Evolutionary conservation across 2,113 vertebrate species (phyloP).

Genomic region (Suncus etruscus): DNA sequence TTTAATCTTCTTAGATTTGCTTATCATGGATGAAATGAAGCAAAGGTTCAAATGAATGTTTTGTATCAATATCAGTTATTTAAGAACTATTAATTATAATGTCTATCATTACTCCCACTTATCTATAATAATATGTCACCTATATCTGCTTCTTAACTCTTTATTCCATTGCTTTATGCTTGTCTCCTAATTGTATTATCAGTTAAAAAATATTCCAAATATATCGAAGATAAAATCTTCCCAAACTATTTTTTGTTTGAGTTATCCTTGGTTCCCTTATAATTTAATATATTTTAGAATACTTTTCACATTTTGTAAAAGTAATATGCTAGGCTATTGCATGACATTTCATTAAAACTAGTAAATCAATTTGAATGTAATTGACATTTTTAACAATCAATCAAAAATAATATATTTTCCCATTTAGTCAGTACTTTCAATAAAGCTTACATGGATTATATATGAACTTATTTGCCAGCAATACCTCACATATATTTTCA

Average conservation of each 20-base stretch:
- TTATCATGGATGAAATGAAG: not conserved
- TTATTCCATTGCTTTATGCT: slow-evolving; percentile 15
- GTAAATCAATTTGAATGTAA: slow-evolving; percentile 21
- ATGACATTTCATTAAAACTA: not conserved
- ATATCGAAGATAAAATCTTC: not conserved
- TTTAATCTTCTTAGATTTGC: not conserved
- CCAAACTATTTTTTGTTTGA: not conserved
- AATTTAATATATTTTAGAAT: slow-evolving; percentile 39
- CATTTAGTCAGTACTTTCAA: not conserved
- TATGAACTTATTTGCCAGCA: not conserved
- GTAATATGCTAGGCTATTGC: not conserved
- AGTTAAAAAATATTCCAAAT: slow-evolving; percentile 49
- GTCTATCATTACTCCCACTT: not conserved
- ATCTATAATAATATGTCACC: not conserved
- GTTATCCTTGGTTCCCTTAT: not conserved
- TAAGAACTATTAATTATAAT: slow-evolving; percentile 26
- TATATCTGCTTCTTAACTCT: not conserved
- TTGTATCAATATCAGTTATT: slow-evolving; percentile 8
- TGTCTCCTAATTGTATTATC: slow-evolving; percentile 20
- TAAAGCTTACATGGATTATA: not conserved
- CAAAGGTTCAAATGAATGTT: not conserved
- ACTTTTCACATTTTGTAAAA: slow-evolving; percentile 39
- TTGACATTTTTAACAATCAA: slow-evolving; percentile 27
- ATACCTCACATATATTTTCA: not conserved
- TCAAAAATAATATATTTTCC: not conserved